Percentiles rank a stretch among this genome's conserved stretches.
Conservation (phyloP, 2,113 vertebrate species). For the Cottus gobio region DNA sequence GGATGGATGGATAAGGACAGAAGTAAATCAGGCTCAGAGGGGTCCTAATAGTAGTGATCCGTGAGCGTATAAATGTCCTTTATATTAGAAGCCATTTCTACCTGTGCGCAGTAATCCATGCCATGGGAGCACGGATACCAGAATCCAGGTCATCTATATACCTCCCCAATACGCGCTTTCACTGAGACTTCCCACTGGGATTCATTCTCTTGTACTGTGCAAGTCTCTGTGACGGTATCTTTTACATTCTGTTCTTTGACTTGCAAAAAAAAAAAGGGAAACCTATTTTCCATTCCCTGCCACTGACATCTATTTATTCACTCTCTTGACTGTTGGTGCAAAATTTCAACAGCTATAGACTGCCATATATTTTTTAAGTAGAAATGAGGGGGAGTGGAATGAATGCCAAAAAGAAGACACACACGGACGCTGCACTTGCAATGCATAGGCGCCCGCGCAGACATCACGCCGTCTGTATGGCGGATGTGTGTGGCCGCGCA, state of each 20-base stretch:
- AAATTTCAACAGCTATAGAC: slow-evolving; percentile 52
- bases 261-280: slow-evolving; percentile 39
- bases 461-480: slow-evolving; percentile 14
- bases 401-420: slow-evolving; percentile 9
- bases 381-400: not conserved
- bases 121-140: slow-evolving; percentile 54
- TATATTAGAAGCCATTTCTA: slow-evolving; percentile 56
- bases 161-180: slow-evolving; percentile 44
- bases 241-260: slow-evolving; percentile 67
- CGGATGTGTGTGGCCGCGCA: slow-evolving; percentile 30
- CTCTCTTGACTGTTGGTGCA: slow-evolving; percentile 48
- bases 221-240: slow-evolving; percentile 58
- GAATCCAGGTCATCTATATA: slow-evolving; percentile 78
- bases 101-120: slow-evolving; percentile 61
- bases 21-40: slow-evolving; percentile 68
- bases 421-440: not conserved
- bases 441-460: not conserved
- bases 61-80: slow-evolving; percentile 59
- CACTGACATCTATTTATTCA: slow-evolving; percentile 72
- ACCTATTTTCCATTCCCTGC: slow-evolving; percentile 64
- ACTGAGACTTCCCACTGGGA: slow-evolving; percentile 66
- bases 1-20: slow-evolving; percentile 64
- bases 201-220: slow-evolving; percentile 61
- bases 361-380: slow-evolving; percentile 34
- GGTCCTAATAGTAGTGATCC: slow-evolving; percentile 64